A percentile compares a stretch with the other conserved stretches of the same genome.
Conservation (phyloP, 2,797 vertebrate genomes). For the Zenarchopterus dispar region DNA sequence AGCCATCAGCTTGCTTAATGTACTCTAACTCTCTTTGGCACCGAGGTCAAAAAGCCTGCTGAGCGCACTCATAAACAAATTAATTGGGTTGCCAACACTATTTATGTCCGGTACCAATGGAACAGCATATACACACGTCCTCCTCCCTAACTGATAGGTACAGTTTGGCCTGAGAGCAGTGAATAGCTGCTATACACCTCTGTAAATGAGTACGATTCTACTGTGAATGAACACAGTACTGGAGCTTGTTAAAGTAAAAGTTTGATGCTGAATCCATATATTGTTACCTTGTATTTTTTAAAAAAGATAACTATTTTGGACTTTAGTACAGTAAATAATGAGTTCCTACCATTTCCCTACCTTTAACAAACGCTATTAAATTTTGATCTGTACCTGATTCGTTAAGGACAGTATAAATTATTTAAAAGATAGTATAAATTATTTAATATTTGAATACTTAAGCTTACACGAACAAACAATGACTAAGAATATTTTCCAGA, state of each 20-base stretch:
- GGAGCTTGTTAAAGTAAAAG: neutral
- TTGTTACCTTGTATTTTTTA: neutral
- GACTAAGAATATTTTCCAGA: neutral
- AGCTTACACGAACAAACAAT: neutral
- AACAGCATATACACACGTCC: constrained; percentile 32
- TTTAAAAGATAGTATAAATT: neutral
- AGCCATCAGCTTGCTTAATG: constrained; percentile 68
- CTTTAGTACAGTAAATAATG: too few relatives aligned
- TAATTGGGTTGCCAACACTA: constrained; percentile 73
- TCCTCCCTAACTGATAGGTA: constrained; percentile 16
- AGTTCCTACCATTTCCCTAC: too few relatives aligned
- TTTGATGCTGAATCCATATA: constrained; percentile 3
- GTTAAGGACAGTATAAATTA: too few relatives aligned
- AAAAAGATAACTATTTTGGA: too few relatives aligned
- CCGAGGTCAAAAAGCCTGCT: constrained; percentile 63
- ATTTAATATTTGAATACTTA: neutral
- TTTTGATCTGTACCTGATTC: too few relatives aligned
- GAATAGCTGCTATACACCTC: constrained; percentile 29
- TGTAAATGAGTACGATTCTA: constrained; percentile 30
- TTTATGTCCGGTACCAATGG: constrained; percentile 57
- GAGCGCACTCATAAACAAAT: constrained; percentile 73
- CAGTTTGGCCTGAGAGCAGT: constrained; percentile 30
- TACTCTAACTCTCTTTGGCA: constrained; percentile 64
- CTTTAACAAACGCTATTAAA: too few relatives aligned
- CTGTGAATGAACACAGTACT: constrained; percentile 3